A percentile compares a stretch with the other conserved stretches of the same genome.
Evolutionary conservation across 2,888 invertebrate genomes (phyloP).

Genomic region (Amphipyra tragopoginis): DNA sequence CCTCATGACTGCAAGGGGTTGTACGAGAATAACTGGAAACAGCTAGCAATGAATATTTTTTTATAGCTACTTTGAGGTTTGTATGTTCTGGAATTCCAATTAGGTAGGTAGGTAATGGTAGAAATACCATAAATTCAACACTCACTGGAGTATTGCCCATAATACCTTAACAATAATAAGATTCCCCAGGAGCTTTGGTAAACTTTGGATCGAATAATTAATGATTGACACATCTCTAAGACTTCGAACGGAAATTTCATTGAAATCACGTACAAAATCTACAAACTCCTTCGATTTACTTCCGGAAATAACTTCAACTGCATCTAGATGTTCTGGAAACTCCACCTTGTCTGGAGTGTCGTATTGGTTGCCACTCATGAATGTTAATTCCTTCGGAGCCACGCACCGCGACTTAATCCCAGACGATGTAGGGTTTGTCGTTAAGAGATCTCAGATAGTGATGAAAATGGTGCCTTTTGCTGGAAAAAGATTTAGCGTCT

Average conservation of each 20-base stretch:
- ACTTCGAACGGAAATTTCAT: neutral
- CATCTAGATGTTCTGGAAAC: constrained; percentile 29
- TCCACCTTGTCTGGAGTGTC: constrained; percentile 27
- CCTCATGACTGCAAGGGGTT: neutral
- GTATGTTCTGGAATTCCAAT: too few relatives aligned
- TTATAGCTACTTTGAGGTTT: too few relatives aligned
- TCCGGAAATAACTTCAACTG: constrained; percentile 23
- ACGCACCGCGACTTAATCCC: constrained; percentile 63
- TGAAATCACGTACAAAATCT: constrained; percentile 34
- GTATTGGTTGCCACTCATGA: constrained; percentile 68
- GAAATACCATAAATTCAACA: too few relatives aligned
- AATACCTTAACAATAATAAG: too few relatives aligned
- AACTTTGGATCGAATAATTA: neutral
- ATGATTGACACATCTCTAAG: neutral
- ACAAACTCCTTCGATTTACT: constrained; percentile 21
- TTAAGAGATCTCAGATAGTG: constrained; percentile 48
- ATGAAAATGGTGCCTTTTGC: constrained; percentile 33
- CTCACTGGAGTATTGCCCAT: too few relatives aligned
- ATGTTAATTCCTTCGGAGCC: constrained; percentile 67
- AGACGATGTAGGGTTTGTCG: constrained; percentile 44
- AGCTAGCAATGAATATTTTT: too few relatives aligned
- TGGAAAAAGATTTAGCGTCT: constrained; percentile 13
- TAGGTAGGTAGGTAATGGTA: too few relatives aligned
- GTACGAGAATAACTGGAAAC: neutral
- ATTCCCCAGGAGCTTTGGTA: too few relatives aligned